Evolutionary conservation across 2,113 vertebrate genomes (phyloP), one percentile per base, ranked within the genome.

Genomic region (Odocoileus virginianus): DNA sequence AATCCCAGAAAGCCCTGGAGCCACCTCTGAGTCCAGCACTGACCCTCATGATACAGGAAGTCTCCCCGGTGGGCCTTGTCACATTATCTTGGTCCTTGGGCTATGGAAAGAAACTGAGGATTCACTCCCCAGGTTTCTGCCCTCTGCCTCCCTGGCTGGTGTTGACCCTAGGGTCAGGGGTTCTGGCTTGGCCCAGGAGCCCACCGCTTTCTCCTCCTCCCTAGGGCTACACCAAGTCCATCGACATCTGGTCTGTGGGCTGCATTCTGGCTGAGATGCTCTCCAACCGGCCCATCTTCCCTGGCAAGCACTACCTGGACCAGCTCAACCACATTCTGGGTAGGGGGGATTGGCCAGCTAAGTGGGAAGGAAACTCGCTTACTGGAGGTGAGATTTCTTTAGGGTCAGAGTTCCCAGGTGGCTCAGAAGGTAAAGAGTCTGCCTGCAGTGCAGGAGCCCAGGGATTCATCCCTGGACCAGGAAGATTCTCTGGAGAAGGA

Each of bases 251-350:
- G 99, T 99, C 99, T 87, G 99, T 99, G 98, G 99, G 99, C 97
- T 99, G 99, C 97, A 99, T 99, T 97, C 98, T 99, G 98, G 99
- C 99, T 91, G 99, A 99, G 98, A 99, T 99, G 99, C 98, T 99
- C 96, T 99, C 99, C 93, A 99, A 99, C 97, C 99, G 99, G 91
- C 99, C 99, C 83, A 99, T 99, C 98, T 99, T 99, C 94, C 99
- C 99, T 3, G 99, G 99, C 97, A 99, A 99, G 98, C 99, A 99
- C 98, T 99, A 99, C 98, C 98, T 99, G 98, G 99, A 99, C 98
- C 99, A 99, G 98, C 99, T 99, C 95, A 99, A 99, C 98, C 99
- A 99, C 97, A 99, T 99, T 98, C 98, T 99, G 97, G 99, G 99
- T 99, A 98, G 96, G 61, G 98, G 98, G 58, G 1, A 23, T 78